Conservation (phyloP, 23 tunicate genomes). For the Halocynthia aurantium region DNA sequence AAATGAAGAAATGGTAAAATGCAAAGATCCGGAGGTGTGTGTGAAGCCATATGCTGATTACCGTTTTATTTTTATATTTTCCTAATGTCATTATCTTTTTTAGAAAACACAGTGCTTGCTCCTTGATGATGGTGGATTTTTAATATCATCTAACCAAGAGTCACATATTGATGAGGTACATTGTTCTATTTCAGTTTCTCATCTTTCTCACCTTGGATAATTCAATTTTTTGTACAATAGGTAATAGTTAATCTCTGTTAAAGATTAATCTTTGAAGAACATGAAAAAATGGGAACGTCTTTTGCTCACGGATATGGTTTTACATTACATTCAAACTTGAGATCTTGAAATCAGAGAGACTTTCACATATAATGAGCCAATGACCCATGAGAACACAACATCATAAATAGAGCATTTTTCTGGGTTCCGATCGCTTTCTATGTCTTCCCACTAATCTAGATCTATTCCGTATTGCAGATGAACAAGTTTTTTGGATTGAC, state of each 20-base stretch:
- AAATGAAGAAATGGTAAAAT: background rate
- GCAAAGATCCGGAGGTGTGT: slow-evolving; percentile 9
- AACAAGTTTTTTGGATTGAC: slow-evolving; percentile 47
- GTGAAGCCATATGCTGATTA: background rate
- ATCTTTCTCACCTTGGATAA: background rate
- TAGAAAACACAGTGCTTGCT: slow-evolving; percentile 42
- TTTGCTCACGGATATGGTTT: too few relatives aligned
- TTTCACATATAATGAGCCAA: too few relatives aligned
- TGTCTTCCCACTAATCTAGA: background rate
- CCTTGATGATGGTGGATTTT: slow-evolving; percentile 68
- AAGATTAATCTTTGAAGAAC: too few relatives aligned
- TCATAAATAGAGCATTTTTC: too few relatives aligned
- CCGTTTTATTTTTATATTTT: too few relatives aligned
- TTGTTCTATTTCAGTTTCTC: background rate
- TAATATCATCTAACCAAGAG: slow-evolving; percentile 47
- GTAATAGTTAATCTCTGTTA: background rate
- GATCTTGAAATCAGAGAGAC: too few relatives aligned
- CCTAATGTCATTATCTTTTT: background rate
- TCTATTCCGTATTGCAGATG: slow-evolving; percentile 18
- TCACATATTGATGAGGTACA: slow-evolving; percentile 14
- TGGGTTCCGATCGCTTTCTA: background rate
- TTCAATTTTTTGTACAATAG: background rate
- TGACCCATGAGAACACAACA: too few relatives aligned
- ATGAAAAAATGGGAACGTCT: too few relatives aligned
- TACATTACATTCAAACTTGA: too few relatives aligned